Base-by-base conservation (phyloP, 2,888 invertebrate genomes). In the Ectemnius continuus region DNA sequence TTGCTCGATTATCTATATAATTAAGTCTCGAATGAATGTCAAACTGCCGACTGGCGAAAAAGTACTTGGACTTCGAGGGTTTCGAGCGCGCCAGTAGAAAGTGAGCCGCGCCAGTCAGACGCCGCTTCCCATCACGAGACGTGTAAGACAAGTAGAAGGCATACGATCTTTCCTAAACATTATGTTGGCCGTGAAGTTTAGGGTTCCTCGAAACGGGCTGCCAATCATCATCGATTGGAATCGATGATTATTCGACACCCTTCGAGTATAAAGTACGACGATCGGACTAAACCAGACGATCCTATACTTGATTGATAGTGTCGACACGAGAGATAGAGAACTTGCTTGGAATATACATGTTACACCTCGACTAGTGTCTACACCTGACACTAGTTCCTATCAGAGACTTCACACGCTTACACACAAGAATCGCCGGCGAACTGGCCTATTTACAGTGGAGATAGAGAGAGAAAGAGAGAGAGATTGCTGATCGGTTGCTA, bases 131-230 rank as follows among this genome's bases (percentile, higher is more conserved):
- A 58, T 75, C 16, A 20, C 63, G 45, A 63, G 52, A 47, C 64
- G 71, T 70, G 64, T 47, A 45, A 36, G 47, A 20, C 57, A 64
- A 60, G 60, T 70, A 77, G 64, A 81, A 75, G 79, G 75, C 81
- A 75, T 77, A 75, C 79, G 76, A 57, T 66, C 69, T 73, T 62
- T 64, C 61, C 79, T 79, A 81, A 73, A 74, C 59, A 52, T 79
- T 81, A 81, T 61, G 79, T 79, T 81, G 81, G 81, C 81, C 81
- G 75, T 81, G 79, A 81, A 81, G 74, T 75, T 79, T 71, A 67
- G 72, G 66, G 76, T 67, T 70, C 56, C 59, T 23, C 67, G 64
- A 68, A 28, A 28, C 28, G 28, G 3, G 28, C 28, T 2, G 28
- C 28, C 5, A 5, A 5, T 28, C 28, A 5, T 28, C 5, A 28